Percentiles rank a stretch among this genome's conserved stretches.
These are phyloP conservation scores for Hoplodrina ambigua DNA, from an alignment of 2,888 invertebrate genomes.

Conservation along the genomic window DNA sequence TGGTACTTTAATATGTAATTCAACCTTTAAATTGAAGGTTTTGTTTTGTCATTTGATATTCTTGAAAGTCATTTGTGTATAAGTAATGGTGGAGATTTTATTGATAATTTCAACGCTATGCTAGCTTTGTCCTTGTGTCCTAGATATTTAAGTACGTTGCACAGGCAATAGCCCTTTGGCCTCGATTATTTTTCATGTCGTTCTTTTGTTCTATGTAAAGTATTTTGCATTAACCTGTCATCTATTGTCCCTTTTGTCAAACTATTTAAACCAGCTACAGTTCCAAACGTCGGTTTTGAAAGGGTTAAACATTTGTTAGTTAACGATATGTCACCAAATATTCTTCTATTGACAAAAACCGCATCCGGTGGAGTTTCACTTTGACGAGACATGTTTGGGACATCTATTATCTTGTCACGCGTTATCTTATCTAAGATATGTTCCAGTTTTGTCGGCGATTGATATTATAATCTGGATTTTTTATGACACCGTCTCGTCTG, in stretches of 20 bases:
- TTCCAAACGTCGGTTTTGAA: conserved; percentile 11
- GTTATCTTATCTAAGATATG: conserved; percentile 57
- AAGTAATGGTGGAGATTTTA: conserved; percentile 2
- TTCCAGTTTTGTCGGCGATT: conserved; percentile 36
- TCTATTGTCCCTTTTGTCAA: conserved; percentile 10
- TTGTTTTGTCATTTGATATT: conserved; percentile 44
- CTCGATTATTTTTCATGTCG: conserved; percentile 1
- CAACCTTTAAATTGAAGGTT: conserved; percentile 53
- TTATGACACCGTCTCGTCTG: conserved; percentile 19
- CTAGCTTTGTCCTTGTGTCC: neutral
- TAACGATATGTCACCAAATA: conserved; percentile 24
- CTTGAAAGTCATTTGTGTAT: conserved; percentile 32
- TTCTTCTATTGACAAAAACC: conserved; percentile 32
- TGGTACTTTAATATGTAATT: conserved; percentile 56
- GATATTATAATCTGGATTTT: conserved; percentile 33
- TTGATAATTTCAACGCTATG: neutral
- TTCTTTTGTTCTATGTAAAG: conserved; percentile 5
- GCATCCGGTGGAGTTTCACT: conserved; percentile 40
- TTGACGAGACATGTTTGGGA: conserved; percentile 15
- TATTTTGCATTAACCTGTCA: conserved; percentile 1
- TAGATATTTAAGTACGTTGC: conserved; percentile 8
- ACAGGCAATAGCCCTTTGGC: neutral
- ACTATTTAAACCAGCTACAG: conserved; percentile 15
- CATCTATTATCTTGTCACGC: conserved; percentile 55
- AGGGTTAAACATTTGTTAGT: neutral